Evolutionary conservation across 2,797 vertebrate genomes (phyloP), one percentile per base, ranked within the genome.

Genomic region (Sternarchorhynchus goeldii): DNA sequence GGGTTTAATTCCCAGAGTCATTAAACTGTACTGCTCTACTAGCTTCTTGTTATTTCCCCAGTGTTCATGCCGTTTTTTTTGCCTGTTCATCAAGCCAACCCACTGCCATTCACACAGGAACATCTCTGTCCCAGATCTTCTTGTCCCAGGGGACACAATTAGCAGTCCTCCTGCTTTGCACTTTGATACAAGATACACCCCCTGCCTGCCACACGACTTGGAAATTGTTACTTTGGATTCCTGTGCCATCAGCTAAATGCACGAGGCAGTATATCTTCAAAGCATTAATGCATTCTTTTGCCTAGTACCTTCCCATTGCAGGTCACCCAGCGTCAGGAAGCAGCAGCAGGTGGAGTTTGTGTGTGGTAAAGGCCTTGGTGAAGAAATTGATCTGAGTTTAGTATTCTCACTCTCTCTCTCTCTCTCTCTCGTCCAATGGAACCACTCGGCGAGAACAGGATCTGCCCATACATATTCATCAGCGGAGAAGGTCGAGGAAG

Each of bases 91-190:
- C 79, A 81, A 82, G 73, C 69, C 75, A 62, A 18, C 18, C 59
- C 21, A 64, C 39, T 18, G 34, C 25, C 45, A 16, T 75, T 74
- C 39, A n/a, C 60, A 75, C 56, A 76, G 31, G 36, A 80, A 71
- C 57, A 50, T 76, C 78, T 73, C 63, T 77, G 32, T 73, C 66
- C 81, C 77, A 84, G 74, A 66, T 81, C 56, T 70, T 20, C 62
- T 67, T 25, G 59, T 86, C 83, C 82, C 76, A 76, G 17, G 75
- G 66, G 83, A 79, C 58, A 72, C 77, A 86, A 86, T 86, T 84
- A 86, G 75, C 74, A 45, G 56, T 79, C 75, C 62, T 75, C 59
- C 73, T 63, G 34, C 66, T 71, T 41, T 77, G 80, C 75, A 72
- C 76, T 80, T 76, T 77, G 58, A 77, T 77, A 81, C 76, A 72